Conservation (phyloP, 2,797 vertebrate species). For the Gephyroberyx darwinii region DNA sequence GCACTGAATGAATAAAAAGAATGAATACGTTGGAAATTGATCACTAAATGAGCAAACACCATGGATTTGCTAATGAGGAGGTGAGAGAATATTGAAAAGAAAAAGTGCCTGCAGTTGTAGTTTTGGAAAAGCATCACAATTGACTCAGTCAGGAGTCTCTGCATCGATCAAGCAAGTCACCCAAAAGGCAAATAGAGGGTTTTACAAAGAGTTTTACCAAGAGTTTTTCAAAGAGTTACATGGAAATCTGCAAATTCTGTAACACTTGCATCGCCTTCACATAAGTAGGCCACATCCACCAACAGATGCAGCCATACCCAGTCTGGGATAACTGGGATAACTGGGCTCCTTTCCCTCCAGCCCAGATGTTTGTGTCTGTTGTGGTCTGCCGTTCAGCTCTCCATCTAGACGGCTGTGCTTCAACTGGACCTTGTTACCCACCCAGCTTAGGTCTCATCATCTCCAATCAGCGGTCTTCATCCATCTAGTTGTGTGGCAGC, state of each 20-base stretch:
- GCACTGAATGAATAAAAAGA: conserved; percentile 40
- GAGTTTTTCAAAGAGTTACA: conserved; percentile 19
- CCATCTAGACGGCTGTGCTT: neutral
- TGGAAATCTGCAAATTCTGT: neutral
- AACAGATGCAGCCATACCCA: neutral
- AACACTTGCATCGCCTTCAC: neutral
- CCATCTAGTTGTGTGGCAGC: conserved; percentile 17
- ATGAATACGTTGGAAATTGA: conserved; percentile 51
- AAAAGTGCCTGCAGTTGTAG: conserved; percentile 34
- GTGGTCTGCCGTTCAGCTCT: conserved; percentile 5
- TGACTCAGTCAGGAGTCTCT: conserved; percentile 32
- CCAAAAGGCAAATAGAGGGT: conserved; percentile 21
- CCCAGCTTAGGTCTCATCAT: conserved; percentile 14
- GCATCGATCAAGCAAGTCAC: conserved; percentile 26
- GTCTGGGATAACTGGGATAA: neutral
- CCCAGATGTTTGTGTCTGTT: neutral
- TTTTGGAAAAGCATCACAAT: conserved; percentile 28
- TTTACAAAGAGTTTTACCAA: conserved; percentile 4
- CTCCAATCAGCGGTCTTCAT: conserved; percentile 36
- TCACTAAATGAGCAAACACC: conserved; percentile 55
- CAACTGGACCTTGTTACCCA: neutral
- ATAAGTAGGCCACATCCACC: neutral
- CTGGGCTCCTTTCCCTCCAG: neutral
- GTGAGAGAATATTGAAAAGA: conserved; percentile 28
- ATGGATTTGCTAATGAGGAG: conserved; percentile 50